Evolutionary conservation across 2,113 vertebrate species (phyloP).

Genomic region (Sphyrna mokarran): DNA sequence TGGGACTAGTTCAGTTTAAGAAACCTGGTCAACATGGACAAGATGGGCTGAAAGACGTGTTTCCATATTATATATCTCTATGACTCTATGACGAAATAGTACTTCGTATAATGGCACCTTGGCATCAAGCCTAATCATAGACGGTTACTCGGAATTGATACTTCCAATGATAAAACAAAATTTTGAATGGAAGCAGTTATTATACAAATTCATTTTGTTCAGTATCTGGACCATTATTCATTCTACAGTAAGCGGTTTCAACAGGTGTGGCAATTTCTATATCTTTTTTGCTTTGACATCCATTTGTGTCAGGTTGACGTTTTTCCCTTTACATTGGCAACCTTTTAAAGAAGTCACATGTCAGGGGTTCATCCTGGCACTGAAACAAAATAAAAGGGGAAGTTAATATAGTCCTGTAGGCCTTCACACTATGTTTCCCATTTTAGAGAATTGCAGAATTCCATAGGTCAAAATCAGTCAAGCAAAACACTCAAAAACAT

Average conservation of each 20-base stretch:
- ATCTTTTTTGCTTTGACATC: not conserved
- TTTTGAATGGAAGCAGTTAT: not conserved
- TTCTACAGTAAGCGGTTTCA: not conserved
- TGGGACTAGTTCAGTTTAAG: no score
- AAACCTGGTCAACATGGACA: no score
- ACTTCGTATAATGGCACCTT: not conserved
- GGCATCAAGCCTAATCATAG: not conserved
- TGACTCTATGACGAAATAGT: no score
- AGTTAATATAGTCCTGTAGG: not conserved
- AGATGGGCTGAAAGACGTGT: no score
- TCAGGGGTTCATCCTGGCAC: not conserved
- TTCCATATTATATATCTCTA: no score
- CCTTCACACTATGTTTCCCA: not conserved
- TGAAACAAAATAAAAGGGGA: not conserved
- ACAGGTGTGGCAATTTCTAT: not conserved
- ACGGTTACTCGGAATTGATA: not conserved
- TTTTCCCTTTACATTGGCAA: not conserved
- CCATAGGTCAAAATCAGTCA: not conserved
- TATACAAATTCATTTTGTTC: not conserved
- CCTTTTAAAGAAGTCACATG: not conserved
- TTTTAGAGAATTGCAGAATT: not conserved
- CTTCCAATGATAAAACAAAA: not conserved
- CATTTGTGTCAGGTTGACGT: not conserved
- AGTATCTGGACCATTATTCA: not conserved
- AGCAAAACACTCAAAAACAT: not conserved